Conservation (phyloP, 1,140 invertebrate species). For the Arion vulgaris region DNA sequence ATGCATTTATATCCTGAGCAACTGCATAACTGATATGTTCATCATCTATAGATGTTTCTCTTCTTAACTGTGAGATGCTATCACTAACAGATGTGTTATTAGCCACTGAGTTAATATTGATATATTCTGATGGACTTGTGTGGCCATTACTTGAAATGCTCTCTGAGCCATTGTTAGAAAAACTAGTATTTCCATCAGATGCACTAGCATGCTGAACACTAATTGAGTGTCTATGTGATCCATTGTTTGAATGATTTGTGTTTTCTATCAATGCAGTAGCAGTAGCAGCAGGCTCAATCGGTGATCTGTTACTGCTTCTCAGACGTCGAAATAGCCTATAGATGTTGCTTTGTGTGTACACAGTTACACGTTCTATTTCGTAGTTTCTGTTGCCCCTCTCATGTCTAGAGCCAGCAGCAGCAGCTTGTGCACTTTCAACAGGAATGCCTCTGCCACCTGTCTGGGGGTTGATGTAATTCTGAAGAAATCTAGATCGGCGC, state of each 20-base stretch:
- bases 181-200: background rate
- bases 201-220: background rate
- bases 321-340: constrained; percentile 27
- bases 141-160: background rate
- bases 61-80: background rate
- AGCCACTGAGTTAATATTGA: background rate
- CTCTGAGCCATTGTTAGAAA: background rate
- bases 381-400: background rate
- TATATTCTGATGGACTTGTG: background rate
- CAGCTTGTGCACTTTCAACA: too few relatives aligned
- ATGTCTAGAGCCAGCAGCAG: background rate
- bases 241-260: background rate
- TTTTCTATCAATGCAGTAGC: background rate
- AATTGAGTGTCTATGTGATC: too few relatives aligned
- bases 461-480: background rate
- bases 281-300: background rate
- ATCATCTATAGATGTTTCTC: background rate
- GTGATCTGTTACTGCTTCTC: background rate
- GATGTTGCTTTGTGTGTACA: constrained; percentile 35
- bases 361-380: constrained; percentile 35
- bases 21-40: background rate
- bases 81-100: background rate
- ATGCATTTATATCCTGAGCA: background rate
- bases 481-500: constrained; percentile 6
- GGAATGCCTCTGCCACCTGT: background rate